These are phyloP conservation scores for Tuberolachnus salignus DNA, from an alignment of 2,888 invertebrate species.

Conservation along the genomic window DNA sequence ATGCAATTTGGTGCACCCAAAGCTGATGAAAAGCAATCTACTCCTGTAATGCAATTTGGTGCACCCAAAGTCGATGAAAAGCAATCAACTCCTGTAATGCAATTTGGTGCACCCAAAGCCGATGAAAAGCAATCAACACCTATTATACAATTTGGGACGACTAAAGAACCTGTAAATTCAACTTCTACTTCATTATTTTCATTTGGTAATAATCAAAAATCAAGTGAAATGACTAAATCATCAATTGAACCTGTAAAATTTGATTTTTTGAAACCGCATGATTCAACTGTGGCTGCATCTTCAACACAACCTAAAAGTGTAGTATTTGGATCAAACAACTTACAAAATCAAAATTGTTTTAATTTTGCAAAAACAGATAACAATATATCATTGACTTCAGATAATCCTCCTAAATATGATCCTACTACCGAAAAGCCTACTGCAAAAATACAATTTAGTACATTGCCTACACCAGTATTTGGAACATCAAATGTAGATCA, in stretches of 20 bases:
- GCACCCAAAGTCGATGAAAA: background rate
- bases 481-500: constrained; percentile 14
- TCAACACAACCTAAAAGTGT: constrained; percentile 6
- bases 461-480: constrained; percentile 11
- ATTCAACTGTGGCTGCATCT: background rate
- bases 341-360: constrained; percentile 34
- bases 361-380: constrained; percentile 25
- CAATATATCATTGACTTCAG: background rate
- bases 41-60: constrained; percentile 38
- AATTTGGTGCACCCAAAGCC: constrained; percentile 15
- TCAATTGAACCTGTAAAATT: constrained; percentile 26
- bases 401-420: constrained; percentile 38
- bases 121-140: constrained; percentile 2
- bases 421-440: background rate
- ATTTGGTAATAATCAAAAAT: constrained; percentile 41
- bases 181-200: constrained; percentile 25
- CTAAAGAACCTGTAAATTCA: constrained; percentile 4
- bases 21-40: background rate
- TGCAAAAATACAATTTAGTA: constrained; percentile 28
- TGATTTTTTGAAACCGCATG: constrained; percentile 27
- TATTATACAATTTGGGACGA: constrained; percentile 10
- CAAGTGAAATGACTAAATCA: background rate
- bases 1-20: constrained; percentile 28
- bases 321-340: background rate
- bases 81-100: constrained; percentile 10